These are phyloP conservation scores for Andricus quercusramuli DNA, from an alignment of 2,888 invertebrate species.

Conservation along the genomic window DNA sequence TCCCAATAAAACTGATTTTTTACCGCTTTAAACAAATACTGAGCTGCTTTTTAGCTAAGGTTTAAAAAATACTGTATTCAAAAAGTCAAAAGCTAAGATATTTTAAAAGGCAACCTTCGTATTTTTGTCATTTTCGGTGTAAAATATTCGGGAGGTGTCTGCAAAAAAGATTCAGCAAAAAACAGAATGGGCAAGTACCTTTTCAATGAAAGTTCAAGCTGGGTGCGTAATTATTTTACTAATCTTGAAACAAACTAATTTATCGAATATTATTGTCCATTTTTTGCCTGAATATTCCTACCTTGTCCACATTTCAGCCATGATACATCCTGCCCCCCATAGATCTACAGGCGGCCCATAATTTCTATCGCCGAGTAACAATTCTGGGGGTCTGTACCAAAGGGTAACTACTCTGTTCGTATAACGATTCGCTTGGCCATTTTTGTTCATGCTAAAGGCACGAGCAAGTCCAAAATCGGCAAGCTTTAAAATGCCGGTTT, in stretches of 20 bases:
- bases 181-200: too few species aligned
- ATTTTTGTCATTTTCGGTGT: too few species aligned
- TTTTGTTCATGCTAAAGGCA: conserved; percentile 93
- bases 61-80: too few species aligned
- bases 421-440: conserved; percentile 91
- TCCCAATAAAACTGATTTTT: too few species aligned
- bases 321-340: conserved; percentile 99
- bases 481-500: conserved; percentile 94
- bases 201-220: too few species aligned
- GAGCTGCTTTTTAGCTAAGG: too few species aligned
- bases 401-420: conserved; percentile 99
- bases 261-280: background rate
- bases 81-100: too few species aligned
- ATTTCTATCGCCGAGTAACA: conserved; percentile 90
- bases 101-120: too few species aligned
- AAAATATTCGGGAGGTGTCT: too few species aligned
- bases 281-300: conserved; percentile 58
- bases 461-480: conserved; percentile 99
- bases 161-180: too few species aligned
- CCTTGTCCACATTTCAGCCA: conserved; percentile 99
- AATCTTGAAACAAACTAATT: background rate
- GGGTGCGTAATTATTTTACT: background rate
- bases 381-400: conserved; percentile 92
- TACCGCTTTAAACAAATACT: too few species aligned
- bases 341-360: conserved; percentile 98